These are phyloP conservation scores for Lycaena phlaeas DNA, from an alignment of 2,888 invertebrate genomes.

Conservation along the genomic window DNA sequence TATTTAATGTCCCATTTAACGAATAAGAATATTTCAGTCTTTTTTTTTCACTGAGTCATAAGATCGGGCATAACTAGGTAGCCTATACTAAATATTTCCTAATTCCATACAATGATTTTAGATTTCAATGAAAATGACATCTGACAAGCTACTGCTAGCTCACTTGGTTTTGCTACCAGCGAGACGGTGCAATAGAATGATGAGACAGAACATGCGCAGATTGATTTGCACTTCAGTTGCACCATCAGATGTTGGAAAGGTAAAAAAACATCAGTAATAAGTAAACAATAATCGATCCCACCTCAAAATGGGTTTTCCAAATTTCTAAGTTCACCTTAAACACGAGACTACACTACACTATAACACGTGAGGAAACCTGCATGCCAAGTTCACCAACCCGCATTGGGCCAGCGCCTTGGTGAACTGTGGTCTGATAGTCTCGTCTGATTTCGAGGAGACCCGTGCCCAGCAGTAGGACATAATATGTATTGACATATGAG, in stretches of 20 bases:
- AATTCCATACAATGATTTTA: not conserved
- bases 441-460: too few relatives aligned
- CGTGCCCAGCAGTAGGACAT: too few relatives aligned
- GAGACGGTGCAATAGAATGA: constrained; percentile 23
- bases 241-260: constrained; percentile 31
- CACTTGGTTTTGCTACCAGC: constrained; percentile 23
- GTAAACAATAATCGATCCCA: not conserved
- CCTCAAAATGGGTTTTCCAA: not conserved
- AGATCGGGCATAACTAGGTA: too few relatives aligned
- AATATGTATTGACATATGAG: too few relatives aligned
- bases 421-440: too few relatives aligned
- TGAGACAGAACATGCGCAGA: constrained; percentile 27
- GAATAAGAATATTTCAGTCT: too few relatives aligned
- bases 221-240: constrained; percentile 36
- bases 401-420: too few relatives aligned
- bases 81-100: not conserved
- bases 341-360: too few relatives aligned
- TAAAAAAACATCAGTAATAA: constrained; percentile 5
- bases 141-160: constrained; percentile 27
- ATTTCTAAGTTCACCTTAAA: not conserved
- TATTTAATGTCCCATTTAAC: too few relatives aligned
- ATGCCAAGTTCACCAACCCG: too few relatives aligned
- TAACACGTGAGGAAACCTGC: too few relatives aligned
- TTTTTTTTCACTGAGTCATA: too few relatives aligned
- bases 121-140: constrained; percentile 18